Base-by-base conservation (phyloP, 2,797 vertebrate species). In the Synanceia verrucosa region DNA sequence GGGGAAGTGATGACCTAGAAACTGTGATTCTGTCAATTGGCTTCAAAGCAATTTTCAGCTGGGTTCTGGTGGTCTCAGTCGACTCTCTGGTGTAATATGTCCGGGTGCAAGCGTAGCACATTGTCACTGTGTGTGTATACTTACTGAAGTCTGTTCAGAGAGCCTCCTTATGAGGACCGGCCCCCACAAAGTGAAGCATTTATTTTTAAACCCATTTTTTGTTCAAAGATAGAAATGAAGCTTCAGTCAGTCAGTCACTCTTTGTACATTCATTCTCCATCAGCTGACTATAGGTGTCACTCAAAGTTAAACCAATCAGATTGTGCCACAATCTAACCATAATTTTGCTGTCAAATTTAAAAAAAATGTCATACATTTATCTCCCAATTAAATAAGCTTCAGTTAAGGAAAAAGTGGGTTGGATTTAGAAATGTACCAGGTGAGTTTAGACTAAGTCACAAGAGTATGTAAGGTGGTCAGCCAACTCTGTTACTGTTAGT, bases 1-100 rank as follows among this genome's bases (percentile, higher is more conserved):
- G 59, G 71, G 83, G 62, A 76, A 63, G 68, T 62, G 67, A 64
- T 87, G 85, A 86, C 86, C 83, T 58, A 86, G 52, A 87, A 86
- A 83, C 55, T 44, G 28, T 57, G 61, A 88, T 65, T 78, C 69
- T 74, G 61, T 83, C 65, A 50, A 50, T 56, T 77, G 53, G 12
- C 72, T 83, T 70, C 83, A 80, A 73, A 82, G 73, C 21, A 70
- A 39, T 72, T 79, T 78, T 70, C 67, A 81, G 47, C 61, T 61
- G 65, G 57, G 64, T 79, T 73, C 65, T 56, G 13, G 34, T 61
- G 74, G 59, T 66, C 56, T 65, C 28, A 47, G 37, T 77, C 43
- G 29, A 18, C 4, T 77, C 64, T 76, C 50, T 65, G 34, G 43
- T 64, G 66, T 59, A n/a, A 50, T 41, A 57, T 63, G 48, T 43